Percentiles rank a stretch among this genome's conserved stretches.
Conservation (phyloP, 2,888 invertebrate species). For the Drosophila mercatorum region DNA sequence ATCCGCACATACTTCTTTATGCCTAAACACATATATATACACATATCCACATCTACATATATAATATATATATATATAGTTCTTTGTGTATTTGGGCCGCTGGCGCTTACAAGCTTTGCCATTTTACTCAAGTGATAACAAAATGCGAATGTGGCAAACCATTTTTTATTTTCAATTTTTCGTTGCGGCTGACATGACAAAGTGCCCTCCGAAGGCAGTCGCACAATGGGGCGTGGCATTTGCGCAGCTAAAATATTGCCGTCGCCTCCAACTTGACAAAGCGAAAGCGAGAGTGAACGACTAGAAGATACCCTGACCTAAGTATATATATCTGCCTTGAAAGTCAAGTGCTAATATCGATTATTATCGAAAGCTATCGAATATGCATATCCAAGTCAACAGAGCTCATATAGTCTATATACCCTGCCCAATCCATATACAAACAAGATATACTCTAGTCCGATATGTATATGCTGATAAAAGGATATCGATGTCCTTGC, state of each 20-base stretch:
- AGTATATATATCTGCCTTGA: too few relatives aligned
- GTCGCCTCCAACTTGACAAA: slow-evolving; percentile 26
- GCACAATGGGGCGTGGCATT: slow-evolving; percentile 44
- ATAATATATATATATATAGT: background rate
- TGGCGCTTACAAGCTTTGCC: slow-evolving; percentile 60
- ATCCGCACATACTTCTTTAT: background rate
- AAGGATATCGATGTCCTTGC: slow-evolving; percentile 33
- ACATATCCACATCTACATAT: background rate
- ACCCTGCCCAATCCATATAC: background rate
- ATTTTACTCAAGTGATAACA: slow-evolving; percentile 57
- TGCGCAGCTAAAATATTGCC: slow-evolving; percentile 61
- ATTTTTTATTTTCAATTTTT: slow-evolving; percentile 78
- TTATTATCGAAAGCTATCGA: too few relatives aligned
- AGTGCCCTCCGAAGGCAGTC: slow-evolving; percentile 62
- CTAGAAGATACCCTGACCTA: background rate
- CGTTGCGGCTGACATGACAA: slow-evolving; percentile 74
- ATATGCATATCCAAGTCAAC: background rate
- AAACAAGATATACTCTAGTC: slow-evolving; percentile 10
- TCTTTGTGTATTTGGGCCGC: slow-evolving; percentile 30
- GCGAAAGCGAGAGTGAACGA: background rate
- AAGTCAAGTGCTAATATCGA: too few relatives aligned
- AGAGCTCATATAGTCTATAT: background rate
- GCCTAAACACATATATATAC: too few relatives aligned
- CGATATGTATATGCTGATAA: slow-evolving; percentile 35
- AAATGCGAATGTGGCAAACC: slow-evolving; percentile 42